Base-by-base conservation (phyloP, 2,797 vertebrate genomes). In the Notolabrus celidotus region DNA sequence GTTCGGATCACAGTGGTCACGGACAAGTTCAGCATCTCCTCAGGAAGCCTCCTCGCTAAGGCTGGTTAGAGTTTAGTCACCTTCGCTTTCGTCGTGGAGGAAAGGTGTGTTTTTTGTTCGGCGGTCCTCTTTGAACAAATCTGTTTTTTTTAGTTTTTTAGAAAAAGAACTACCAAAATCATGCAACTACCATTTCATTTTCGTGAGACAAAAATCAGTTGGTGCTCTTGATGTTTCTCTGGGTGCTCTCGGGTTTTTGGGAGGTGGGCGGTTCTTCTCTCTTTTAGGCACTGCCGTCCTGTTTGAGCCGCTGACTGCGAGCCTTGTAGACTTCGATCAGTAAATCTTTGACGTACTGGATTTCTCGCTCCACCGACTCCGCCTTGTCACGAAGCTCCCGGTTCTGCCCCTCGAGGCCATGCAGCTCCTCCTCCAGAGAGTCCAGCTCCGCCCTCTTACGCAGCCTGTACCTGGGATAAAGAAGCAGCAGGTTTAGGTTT, bases 291-390 rank as follows among this genome's bases (percentile, higher is more conserved):
- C 91, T 92, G 92, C 90, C 93, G 61, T 95, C 94, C 82, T 95
- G 94, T 86, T 95, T 95, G 69, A 93, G 91, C 83, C 96, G 92
- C 93, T 97, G 96, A 87, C 96, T 97, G 53, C 96, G 95, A 33
- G 96, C 96, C 88, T 97, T 97, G 91, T 97, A 97, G 81, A 97
- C 96, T 87, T 97, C 96, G n/a, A 97, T 97, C 74, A 97, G 95
- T 73, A 97, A 90, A 82, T 97, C 96, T 89, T 97, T 97, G 70
- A 97, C 96, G 1, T 97, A 97, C 80, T 97, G 96, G 91, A 97
- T 97, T 86, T 97, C 96, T 46, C 96, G 91, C 86, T 97, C 96
- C 88, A 97, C 96, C 0, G 96, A 97, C 88, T 97, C 96, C 0
- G 96, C 96, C 92, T 97, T 95, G 90, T 97, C 96, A 25, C 95